Conservation (phyloP, 2,113 vertebrate species). For the Cynoglossus semilaevis region DNA sequence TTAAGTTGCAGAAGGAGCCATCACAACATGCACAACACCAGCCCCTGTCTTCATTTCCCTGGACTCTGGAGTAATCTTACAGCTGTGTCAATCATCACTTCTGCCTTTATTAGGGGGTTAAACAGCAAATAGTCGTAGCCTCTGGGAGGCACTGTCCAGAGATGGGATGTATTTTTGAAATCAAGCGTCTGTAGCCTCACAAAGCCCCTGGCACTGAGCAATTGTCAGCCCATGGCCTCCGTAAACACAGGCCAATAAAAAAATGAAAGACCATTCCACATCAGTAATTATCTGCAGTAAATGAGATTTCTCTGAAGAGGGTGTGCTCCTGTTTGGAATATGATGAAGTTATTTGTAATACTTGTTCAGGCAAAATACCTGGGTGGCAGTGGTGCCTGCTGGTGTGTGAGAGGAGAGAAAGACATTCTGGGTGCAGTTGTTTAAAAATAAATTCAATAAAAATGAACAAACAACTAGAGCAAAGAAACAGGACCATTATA, state of each 20-base stretch:
- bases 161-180: conserved; percentile 27
- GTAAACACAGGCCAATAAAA: conserved; percentile 29
- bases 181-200: conserved; percentile 23
- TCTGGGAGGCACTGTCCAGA: conserved; percentile 7
- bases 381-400: neutral
- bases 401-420: too few relatives aligned
- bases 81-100: conserved; percentile 38
- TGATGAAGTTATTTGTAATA: conserved; percentile 13
- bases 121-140: conserved; percentile 28
- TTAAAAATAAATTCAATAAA: conserved; percentile 14
- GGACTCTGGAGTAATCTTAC: conserved; percentile 20
- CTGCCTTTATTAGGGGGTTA: conserved; percentile 48
- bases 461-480: too few relatives aligned
- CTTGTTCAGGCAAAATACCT: conserved; percentile 18
- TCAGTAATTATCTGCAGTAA: conserved; percentile 31
- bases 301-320: conserved; percentile 27
- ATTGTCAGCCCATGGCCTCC: conserved; percentile 38
- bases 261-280: conserved; percentile 34
- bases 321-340: neutral
- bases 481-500: too few relatives aligned
- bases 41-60: conserved; percentile 28
- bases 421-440: too few relatives aligned
- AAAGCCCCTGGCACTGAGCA: conserved; percentile 18
- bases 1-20: conserved; percentile 18
- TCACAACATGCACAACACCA: neutral